Evolutionary conservation across 2,797 vertebrate species (phyloP).

Genomic region (Onychomys torridus): DNA sequence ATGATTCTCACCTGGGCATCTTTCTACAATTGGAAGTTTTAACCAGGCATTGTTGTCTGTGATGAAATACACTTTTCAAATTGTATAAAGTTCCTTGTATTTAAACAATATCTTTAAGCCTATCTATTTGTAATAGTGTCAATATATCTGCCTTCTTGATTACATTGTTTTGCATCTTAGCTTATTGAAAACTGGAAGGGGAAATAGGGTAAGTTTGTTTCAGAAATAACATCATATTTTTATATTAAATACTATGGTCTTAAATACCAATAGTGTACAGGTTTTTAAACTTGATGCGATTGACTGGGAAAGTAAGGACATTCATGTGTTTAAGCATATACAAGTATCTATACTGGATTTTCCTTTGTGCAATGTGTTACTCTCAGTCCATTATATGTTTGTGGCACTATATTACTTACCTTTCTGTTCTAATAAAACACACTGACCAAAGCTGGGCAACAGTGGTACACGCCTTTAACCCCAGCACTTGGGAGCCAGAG

Average conservation of each 20-base stretch:
- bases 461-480: no score
- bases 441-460: no score
- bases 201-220: not conserved
- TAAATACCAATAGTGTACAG: not conserved
- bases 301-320: not conserved
- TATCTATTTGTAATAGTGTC: not conserved
- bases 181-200: not conserved
- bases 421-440: not conserved
- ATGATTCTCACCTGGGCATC: not conserved
- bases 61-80: not conserved
- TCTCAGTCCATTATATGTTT: not conserved
- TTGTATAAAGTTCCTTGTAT: not conserved
- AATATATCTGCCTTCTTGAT: not conserved
- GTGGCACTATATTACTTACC: not conserved
- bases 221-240: not conserved
- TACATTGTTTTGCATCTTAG: not conserved
- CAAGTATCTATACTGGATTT: not conserved
- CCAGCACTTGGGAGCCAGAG: no score
- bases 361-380: not conserved
- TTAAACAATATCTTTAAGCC: not conserved
- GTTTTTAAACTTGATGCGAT: not conserved
- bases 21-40: not conserved
- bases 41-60: fast-evolving
- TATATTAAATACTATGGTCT: not conserved
- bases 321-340: not conserved